phyloP scores from a whole-genome alignment of 2,888 invertebrate genomes.

The Mesorhabditis sp. region DNA sequence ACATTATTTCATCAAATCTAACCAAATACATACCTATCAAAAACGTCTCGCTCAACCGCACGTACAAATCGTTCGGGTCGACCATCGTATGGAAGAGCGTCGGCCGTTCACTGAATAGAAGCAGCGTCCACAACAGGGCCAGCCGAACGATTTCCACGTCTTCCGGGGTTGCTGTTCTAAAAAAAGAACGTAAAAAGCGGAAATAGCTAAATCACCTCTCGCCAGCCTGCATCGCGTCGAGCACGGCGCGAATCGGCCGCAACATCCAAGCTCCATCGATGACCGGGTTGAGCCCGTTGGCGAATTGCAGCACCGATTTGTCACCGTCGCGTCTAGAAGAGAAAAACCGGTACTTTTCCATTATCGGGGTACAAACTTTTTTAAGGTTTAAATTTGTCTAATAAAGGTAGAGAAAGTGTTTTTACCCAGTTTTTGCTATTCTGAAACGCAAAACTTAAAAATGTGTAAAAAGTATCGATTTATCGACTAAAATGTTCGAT shows the following conservation, averaged over 20 bases:
- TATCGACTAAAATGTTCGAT: too few species aligned
- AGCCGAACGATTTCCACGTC: conserved; percentile 50
- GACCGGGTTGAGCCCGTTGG: conserved; percentile 43
- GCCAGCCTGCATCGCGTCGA: conserved; percentile 35
- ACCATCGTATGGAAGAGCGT: conserved; percentile 35
- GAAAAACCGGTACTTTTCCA: not conserved
- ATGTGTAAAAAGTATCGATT: too few species aligned
- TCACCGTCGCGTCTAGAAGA: not conserved
- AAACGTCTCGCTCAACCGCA: conserved; percentile 41
- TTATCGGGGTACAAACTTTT: too few species aligned
- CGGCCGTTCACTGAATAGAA: conserved; percentile 29
- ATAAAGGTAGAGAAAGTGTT: too few species aligned
- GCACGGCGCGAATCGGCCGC: conserved; percentile 41
- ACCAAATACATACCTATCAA: conserved; percentile 33
- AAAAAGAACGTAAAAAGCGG: not conserved
- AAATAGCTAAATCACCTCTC: not conserved
- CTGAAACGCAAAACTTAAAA: too few species aligned
- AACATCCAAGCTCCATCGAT: conserved; percentile 46
- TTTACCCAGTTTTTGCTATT: not conserved
- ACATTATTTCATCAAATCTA: not conserved
- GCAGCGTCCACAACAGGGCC: conserved; percentile 43
- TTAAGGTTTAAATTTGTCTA: too few species aligned
- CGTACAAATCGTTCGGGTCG: conserved; percentile 40
- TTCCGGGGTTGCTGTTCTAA: conserved; percentile 27
- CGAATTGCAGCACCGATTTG: conserved; percentile 30